Percentiles rank a stretch among this genome's conserved stretches.
phyloP scores from a whole-genome alignment of 2,888 invertebrate genomes.

The Acheta domesticus region DNA sequence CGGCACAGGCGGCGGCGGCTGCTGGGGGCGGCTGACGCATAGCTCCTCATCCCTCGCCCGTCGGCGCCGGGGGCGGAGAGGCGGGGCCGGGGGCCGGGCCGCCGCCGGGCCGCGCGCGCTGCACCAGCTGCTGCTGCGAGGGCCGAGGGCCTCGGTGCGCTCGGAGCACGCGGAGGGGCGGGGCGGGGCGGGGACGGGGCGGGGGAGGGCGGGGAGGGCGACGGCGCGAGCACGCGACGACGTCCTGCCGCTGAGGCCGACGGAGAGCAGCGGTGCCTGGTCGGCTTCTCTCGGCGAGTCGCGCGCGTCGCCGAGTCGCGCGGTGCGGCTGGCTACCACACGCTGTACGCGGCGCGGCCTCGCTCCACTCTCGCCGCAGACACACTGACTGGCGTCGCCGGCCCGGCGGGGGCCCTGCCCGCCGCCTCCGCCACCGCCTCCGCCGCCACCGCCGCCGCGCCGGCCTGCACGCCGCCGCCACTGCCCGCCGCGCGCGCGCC shows the following conservation, averaged over 20 bases:
- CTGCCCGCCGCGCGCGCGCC: neutral
- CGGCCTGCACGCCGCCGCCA: neutral
- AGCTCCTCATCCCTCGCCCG: slow-evolving; percentile 7
- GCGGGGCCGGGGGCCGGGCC: neutral
- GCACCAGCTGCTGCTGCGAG: no score
- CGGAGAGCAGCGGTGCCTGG: no score
- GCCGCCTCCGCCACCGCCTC: neutral
- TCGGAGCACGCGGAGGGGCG: no score
- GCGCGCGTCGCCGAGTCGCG: neutral
- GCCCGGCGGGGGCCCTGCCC: neutral
- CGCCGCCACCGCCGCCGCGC: neutral
- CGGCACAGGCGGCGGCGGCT: neutral
- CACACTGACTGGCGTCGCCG: neutral
- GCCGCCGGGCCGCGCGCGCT: neutral
- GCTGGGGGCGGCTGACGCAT: neutral
- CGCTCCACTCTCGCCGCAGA: slow-evolving; percentile 18
- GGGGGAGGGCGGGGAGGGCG: no score
- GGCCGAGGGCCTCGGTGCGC: no score
- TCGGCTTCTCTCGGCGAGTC: no score
- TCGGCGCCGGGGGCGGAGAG: neutral
- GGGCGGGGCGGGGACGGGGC: no score
- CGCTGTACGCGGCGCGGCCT: slow-evolving; percentile 9
- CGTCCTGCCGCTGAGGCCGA: no score
- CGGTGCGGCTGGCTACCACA: neutral
- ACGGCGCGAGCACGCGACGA: no score